phyloP scores from a whole-genome alignment of 2,888 invertebrate species.

The Mayetiola destructor region DNA sequence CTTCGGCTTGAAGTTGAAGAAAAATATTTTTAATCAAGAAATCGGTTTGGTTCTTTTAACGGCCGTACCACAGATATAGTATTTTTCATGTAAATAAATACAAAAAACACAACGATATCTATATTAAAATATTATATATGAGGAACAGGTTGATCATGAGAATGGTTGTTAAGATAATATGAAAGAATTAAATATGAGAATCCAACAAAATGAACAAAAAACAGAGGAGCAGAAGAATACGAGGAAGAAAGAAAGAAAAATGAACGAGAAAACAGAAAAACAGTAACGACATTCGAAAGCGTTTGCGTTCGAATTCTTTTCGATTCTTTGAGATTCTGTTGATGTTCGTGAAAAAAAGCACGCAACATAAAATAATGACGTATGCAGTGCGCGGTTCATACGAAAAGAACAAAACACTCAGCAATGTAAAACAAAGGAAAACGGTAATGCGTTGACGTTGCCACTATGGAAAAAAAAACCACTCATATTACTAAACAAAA shows the following conservation, averaged over 20 bases:
- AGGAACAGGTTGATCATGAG: background rate
- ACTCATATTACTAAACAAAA: background rate
- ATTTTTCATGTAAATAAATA: too few species aligned
- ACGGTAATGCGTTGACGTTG: background rate
- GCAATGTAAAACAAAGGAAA: background rate
- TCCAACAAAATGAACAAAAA: too few species aligned
- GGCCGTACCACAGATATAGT: too few species aligned
- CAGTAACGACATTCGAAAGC: background rate
- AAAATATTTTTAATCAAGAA: too few species aligned
- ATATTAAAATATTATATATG: too few species aligned
- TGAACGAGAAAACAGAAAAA: background rate
- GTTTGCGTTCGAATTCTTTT: background rate
- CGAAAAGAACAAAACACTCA: background rate
- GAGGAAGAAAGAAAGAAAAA: too few species aligned
- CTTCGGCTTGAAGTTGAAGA: too few species aligned
- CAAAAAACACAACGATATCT: too few species aligned
- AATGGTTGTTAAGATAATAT: background rate
- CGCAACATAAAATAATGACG: constrained; percentile 5
- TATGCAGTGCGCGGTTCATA: background rate
- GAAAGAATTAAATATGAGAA: too few species aligned
- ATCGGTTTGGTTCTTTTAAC: too few species aligned
- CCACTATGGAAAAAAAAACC: background rate
- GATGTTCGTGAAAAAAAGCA: too few species aligned
- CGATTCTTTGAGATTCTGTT: background rate
- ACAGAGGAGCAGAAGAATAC: too few species aligned